Evolutionary conservation across 2,113 vertebrate species (phyloP).

Genomic region (Galeopterus variegatus): DNA sequence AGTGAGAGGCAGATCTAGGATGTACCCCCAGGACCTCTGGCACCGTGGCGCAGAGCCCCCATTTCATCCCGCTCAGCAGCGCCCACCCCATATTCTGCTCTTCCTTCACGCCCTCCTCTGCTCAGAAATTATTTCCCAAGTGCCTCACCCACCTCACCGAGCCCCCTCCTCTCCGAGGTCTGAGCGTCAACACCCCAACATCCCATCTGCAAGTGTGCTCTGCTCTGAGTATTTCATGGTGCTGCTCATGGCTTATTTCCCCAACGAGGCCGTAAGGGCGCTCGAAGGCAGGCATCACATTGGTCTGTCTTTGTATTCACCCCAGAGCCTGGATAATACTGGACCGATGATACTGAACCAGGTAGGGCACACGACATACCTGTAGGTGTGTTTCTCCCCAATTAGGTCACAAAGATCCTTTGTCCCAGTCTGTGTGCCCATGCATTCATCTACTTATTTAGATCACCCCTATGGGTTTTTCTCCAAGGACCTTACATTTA

Average conservation of each 20-base stretch:
- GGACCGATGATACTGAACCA: no score
- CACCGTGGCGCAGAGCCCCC: neutral
- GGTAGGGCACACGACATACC: fast-evolving
- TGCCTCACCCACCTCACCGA: fast-evolving
- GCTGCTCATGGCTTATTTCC: neutral
- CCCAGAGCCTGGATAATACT: neutral
- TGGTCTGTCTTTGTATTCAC: fast-evolving
- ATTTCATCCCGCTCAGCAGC: no score
- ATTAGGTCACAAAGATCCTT: fast-evolving
- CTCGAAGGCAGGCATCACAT: neutral
- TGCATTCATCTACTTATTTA: fast-evolving
- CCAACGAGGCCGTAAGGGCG: neutral
- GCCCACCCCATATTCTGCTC: neutral
- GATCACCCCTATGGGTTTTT: fast-evolving
- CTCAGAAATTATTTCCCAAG: neutral
- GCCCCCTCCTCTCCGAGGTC: neutral
- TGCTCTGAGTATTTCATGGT: neutral
- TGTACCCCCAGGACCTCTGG: neutral
- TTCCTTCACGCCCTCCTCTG: fast-evolving
- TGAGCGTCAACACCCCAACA: no score
- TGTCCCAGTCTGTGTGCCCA: no score
- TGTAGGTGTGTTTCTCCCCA: neutral
- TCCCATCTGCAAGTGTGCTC: neutral
- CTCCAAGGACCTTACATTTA: neutral
- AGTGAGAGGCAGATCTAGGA: neutral